phyloP scores from a whole-genome alignment of 2,888 invertebrate species.

The Epiperipatus broadwayi region DNA sequence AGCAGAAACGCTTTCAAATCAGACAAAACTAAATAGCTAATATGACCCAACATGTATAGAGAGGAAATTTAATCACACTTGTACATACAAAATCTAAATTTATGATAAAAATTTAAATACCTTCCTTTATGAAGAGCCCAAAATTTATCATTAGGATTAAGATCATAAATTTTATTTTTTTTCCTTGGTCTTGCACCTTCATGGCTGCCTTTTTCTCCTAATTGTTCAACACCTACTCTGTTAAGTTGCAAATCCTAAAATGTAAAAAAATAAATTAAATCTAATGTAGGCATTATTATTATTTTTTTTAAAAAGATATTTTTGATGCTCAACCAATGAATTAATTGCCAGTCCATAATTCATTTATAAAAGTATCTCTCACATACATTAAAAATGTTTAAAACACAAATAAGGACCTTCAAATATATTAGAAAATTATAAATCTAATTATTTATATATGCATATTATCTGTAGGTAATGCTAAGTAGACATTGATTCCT shows the following conservation, averaged over 20 bases:
- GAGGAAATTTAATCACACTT: no score
- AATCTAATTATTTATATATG: no score
- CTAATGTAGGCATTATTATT: no score
- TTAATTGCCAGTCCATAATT: no score
- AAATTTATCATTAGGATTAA: slow-evolving; percentile 69
- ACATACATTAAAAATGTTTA: neutral
- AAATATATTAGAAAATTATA: neutral
- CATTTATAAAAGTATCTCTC: no score
- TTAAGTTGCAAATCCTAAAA: slow-evolving; percentile 59
- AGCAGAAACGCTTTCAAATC: no score
- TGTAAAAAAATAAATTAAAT: slow-evolving; percentile 11
- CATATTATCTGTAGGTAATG: no score
- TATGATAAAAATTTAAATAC: slow-evolving; percentile 18
- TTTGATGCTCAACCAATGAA: no score
- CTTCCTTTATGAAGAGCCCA: slow-evolving; percentile 83
- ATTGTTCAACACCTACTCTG: slow-evolving; percentile 51
- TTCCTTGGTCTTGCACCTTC: slow-evolving; percentile 24
- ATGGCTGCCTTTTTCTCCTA: slow-evolving; percentile 26
- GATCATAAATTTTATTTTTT: slow-evolving; percentile 70
- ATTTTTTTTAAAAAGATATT: no score
- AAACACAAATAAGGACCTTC: neutral
- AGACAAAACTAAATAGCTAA: no score
- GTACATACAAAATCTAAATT: slow-evolving; percentile 6
- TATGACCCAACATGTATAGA: no score
- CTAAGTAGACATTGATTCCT: no score